These are phyloP conservation scores for Melanotaenia parkinsoni DNA, from an alignment of 2,797 vertebrate species.

Conservation along the genomic window DNA sequence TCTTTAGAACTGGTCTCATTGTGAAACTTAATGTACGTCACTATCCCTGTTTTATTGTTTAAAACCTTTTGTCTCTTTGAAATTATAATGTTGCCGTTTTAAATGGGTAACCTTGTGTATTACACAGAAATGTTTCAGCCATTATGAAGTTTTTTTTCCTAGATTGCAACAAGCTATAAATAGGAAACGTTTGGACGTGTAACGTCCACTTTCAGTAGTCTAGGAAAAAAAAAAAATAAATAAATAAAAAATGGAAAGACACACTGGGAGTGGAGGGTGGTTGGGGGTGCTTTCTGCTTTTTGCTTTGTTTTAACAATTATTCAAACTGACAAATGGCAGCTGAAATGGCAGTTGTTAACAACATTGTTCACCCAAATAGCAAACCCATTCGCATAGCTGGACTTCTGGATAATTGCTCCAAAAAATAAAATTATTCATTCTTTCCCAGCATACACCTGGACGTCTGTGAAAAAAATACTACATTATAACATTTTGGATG, in stretches of 20 bases:
- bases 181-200: conserved; percentile 7
- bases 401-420: conserved; percentile 50
- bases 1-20: background rate
- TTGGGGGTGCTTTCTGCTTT: background rate
- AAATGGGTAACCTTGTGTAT: no score
- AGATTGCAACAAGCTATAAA: background rate
- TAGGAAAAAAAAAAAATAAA: no score
- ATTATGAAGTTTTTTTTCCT: background rate
- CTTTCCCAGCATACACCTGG: background rate
- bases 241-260: background rate
- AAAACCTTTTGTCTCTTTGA: background rate
- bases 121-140: no score
- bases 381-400: conserved; percentile 53
- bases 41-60: no score
- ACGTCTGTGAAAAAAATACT: conserved; percentile 33
- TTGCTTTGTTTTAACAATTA: background rate
- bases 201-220: conserved; percentile 5
- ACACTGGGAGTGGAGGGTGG: background rate
- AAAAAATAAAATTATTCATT: conserved; percentile 39
- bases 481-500: conserved; percentile 3
- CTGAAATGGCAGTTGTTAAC: conserved; percentile 40
- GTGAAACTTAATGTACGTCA: no score
- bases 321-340: conserved; percentile 33
- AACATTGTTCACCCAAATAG: conserved; percentile 54
- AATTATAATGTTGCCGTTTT: background rate